These are phyloP conservation scores for Ellobium chinense DNA, from an alignment of 2,888 invertebrate species.

Conservation along the genomic window DNA sequence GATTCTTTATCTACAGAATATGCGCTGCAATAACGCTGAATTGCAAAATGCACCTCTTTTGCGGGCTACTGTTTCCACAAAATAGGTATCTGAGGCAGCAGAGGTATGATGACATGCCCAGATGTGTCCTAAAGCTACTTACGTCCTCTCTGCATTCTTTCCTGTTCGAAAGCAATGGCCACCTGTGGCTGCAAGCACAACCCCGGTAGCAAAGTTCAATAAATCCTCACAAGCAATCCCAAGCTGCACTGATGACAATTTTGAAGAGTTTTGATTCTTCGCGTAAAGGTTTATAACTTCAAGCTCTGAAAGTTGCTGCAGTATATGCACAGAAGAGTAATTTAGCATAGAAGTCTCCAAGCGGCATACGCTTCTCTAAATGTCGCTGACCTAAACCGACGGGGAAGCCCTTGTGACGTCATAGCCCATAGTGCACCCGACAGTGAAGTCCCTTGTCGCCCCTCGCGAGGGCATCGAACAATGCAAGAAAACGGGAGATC, in stretches of 20 bases:
- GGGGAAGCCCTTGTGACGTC: constrained; percentile 47
- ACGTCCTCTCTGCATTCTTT: constrained; percentile 44
- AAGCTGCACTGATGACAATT: constrained; percentile 23
- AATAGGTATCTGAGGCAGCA: no score
- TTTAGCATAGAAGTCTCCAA: neutral
- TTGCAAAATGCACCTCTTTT: no score
- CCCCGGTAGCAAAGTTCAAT: constrained; percentile 23
- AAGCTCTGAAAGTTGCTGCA: neutral
- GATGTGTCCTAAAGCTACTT: constrained; percentile 21
- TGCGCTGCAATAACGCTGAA: neutral
- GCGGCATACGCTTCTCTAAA: neutral
- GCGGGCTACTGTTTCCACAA: no score
- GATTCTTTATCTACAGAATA: neutral
- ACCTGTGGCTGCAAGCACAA: constrained; percentile 42
- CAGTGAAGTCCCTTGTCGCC: constrained; percentile 20
- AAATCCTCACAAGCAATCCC: neutral
- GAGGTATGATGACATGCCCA: neutral
- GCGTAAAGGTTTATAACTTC: neutral
- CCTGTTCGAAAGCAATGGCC: constrained; percentile 32
- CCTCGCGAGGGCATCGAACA: constrained; percentile 1
- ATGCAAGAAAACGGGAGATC: neutral
- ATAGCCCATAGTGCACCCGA: constrained; percentile 31
- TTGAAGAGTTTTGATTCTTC: neutral
- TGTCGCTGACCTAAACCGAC: constrained; percentile 42
- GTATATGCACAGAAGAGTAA: constrained; percentile 5